Base-by-base conservation (phyloP, 2,888 invertebrate species). In the Microctonus brassicae region DNA sequence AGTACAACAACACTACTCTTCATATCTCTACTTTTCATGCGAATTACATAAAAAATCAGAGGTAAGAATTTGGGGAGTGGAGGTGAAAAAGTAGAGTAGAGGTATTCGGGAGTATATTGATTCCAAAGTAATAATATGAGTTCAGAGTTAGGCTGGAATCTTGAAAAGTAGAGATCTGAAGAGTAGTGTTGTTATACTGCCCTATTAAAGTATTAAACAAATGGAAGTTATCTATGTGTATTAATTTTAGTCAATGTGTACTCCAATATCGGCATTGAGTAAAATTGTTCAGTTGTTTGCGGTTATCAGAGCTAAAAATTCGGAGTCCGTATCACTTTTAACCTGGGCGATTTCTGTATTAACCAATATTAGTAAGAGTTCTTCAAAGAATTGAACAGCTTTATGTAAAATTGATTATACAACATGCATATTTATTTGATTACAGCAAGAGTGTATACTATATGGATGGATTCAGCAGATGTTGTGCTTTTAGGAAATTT, bases 281-380 rank as follows among this genome's bases (percentile, higher is more conserved):
- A 96, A 96, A 89, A 89, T 94, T 2, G 90, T 94, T 17, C 95
- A 96, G 83, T 89, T 96, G 26, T 85, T 92, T 69, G 93, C 94
- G 72, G 95, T 96, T 76, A 80, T 94, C 22, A 89, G 89, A 69
- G 90, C 91, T 1, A 91, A 91, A 82, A 93, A 94, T 84, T 92
- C 95, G 1, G 93, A 93, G 77, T 93, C 94, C 0, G 91, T 96
- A 0, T 95, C 95, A 61, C 88, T 94, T 17, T 89, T 93, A 3
- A 95, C 95, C 2, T 96, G 96, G 96, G 89, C 92, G 34, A 92
- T 96, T 73, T 95, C 96, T 22, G 91, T 94, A 13, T 90, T 93
- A 76, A 95, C 95, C 9, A 96, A 96, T 86, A 87, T 93, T 69
- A 92, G 95, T 96, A 89, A 91, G 93, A 17, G 47, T 1, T n/a